Conservation (phyloP, 2,888 invertebrate genomes). For the Octonoba sinensis region DNA sequence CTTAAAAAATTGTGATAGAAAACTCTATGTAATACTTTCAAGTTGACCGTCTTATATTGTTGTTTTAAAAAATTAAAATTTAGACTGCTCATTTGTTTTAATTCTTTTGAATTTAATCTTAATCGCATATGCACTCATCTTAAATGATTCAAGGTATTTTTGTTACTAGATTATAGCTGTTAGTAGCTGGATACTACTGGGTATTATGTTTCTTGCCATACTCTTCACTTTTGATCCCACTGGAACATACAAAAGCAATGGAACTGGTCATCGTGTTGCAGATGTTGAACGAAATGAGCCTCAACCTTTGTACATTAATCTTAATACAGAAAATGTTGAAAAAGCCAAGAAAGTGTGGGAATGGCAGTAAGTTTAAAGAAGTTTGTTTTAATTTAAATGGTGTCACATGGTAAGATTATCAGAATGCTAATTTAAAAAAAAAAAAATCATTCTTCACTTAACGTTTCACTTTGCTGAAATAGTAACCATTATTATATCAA, state of each 20-base stretch:
- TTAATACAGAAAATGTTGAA: slow-evolving; percentile 41
- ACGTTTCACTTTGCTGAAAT: background rate
- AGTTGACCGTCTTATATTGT: too few species aligned
- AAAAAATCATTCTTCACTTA: too few species aligned
- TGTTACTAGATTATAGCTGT: slow-evolving; percentile 69
- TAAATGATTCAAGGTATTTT: background rate
- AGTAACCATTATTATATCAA: background rate
- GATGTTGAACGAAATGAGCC: slow-evolving; percentile 81
- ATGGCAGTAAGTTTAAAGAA: slow-evolving; percentile 50
- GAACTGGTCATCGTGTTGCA: slow-evolving; percentile 74
- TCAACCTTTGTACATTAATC: slow-evolving; percentile 74
- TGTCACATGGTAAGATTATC: background rate
- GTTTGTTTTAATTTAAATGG: background rate
- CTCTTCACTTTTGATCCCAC: slow-evolving; percentile 86
- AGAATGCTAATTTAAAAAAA: too few species aligned
- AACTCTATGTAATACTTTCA: too few species aligned
- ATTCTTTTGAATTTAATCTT: background rate
- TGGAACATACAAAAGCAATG: slow-evolving; percentile 72
- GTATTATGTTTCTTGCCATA: slow-evolving; percentile 81
- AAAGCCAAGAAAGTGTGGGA: slow-evolving; percentile 65
- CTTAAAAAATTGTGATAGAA: too few species aligned
- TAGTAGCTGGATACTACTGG: slow-evolving; percentile 85
- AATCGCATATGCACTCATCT: background rate
- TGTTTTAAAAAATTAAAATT: too few species aligned
- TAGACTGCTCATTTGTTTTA: too few species aligned